Evolutionary conservation across 2,797 vertebrate species (phyloP), one percentile per base, ranked within the genome.

Genomic region (Urophycis tenuis): DNA sequence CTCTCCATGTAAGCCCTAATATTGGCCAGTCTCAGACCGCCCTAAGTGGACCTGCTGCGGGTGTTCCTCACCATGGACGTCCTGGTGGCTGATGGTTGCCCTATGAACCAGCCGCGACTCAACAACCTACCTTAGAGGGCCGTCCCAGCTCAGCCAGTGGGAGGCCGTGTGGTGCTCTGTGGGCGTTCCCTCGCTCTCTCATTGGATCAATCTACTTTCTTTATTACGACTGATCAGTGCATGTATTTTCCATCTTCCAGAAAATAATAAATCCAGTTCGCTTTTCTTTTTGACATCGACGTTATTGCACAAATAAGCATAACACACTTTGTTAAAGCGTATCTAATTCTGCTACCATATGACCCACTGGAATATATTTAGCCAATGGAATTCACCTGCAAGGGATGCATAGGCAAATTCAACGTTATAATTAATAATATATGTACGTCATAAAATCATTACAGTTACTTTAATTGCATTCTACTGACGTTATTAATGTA

Each of bases 1-100:
- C 91, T 93, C 91, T 92, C 92, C 93, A 92, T 93, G 88, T 90
- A 86, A 89, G 88, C 86, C 74, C 88, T 49, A 83, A 79, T 85
- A 80, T 79, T 31, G 91, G 91, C 89, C 92, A 88, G 79, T 83
- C 75, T 88, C 88, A 90, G 90, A 92, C 90, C 91, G 79, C 89
- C 88, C 73, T 49, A 86, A 85, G 89, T 81, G 79, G 87, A 90
- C 76, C 73, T 49, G 79, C 74, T 67, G 75, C 32, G 73, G 76
- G 79, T 87, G 83, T 87, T 84, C 85, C 84, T 89, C 91, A 91
- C 88, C 89, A 89, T 90, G 78, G 87, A 89, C 82, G 83, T 90
- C 82, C 22, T 60, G 81, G 85, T 81, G 84, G 78, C 81, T 72
- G 85, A 84, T 79, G 84, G 86, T 82, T 89, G 86, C 87, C 84